Conservation (phyloP, 2,113 vertebrate species). For the Coturnix japonica region DNA sequence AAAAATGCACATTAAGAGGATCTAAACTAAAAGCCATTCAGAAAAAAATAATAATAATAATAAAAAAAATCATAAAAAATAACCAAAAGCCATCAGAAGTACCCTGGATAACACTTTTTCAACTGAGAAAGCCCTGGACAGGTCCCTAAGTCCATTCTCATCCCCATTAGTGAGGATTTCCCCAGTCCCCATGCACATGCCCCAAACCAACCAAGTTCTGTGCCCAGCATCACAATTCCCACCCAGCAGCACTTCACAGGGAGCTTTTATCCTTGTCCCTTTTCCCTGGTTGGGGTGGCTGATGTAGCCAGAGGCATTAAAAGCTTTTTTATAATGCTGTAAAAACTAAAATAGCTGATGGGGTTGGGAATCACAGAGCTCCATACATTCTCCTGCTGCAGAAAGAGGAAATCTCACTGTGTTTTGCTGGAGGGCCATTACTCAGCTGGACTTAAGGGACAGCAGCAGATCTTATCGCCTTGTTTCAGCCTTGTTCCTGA, state of each 20-base stretch:
- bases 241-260: accelerated
- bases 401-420: background rate
- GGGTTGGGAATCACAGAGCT: background rate
- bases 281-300: accelerated
- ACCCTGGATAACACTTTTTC: background rate
- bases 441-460: background rate
- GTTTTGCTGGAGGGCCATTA: background rate
- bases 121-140: background rate
- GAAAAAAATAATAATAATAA: background rate
- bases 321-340: background rate
- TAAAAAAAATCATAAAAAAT: no score
- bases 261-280: background rate
- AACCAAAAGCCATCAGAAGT: background rate
- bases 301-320: background rate
- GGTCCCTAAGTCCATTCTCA: background rate
- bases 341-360: background rate
- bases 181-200: accelerated
- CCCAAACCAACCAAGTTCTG: accelerated
- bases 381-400: background rate
- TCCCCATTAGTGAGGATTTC: background rate
- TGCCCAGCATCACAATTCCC: background rate
- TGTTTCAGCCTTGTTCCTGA: background rate
- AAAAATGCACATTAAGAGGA: background rate
- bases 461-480: background rate
- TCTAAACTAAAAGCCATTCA: background rate